A percentile compares a stretch with the other conserved stretches of the same genome.
Evolutionary conservation across 2,113 vertebrate species (phyloP).

Genomic region (Chrysemys picta): DNA sequence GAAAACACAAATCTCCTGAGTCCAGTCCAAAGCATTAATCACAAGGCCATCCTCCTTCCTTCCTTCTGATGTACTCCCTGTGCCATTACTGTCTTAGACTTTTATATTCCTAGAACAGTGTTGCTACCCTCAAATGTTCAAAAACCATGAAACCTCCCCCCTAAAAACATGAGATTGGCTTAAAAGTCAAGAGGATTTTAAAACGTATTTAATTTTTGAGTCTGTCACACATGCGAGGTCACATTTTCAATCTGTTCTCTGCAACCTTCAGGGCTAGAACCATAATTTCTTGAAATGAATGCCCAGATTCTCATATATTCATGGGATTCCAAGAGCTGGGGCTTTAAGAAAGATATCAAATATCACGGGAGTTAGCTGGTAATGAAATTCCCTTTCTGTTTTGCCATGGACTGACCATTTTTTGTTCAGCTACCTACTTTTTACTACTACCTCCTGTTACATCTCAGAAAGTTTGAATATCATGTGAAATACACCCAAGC

Average conservation of each 20-base stretch:
- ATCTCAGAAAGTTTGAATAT: conserved; percentile 13
- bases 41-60: not conserved
- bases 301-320: not conserved
- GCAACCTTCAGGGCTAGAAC: not conserved
- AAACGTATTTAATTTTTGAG: not conserved
- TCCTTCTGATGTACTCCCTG: not conserved
- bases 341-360: not conserved
- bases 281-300: not conserved
- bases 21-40: not conserved
- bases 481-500: not conserved
- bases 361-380: not conserved
- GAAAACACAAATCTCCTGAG: not conserved
- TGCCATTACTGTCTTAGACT: not conserved
- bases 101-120: not conserved
- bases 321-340: not conserved
- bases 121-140: not conserved
- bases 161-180: not conserved
- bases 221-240: not conserved
- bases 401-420: not conserved
- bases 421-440: conserved; percentile 37
- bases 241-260: not conserved
- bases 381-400: too few relatives aligned
- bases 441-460: conserved; percentile 32
- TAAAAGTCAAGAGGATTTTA: not conserved
- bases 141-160: not conserved